phyloP scores from a whole-genome alignment of 2,888 invertebrate genomes.

The Heteromurus nitidus region DNA sequence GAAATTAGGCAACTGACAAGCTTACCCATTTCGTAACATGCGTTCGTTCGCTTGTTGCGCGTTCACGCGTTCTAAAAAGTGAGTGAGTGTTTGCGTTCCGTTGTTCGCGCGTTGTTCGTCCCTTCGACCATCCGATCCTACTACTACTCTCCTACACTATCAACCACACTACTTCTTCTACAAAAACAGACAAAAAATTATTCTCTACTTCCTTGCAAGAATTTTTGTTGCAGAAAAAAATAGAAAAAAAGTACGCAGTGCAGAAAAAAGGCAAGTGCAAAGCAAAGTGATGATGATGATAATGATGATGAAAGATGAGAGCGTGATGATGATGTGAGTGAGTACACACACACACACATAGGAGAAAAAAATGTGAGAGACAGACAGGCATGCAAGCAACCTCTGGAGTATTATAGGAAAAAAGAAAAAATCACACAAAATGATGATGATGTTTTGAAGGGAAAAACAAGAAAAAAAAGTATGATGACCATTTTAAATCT shows the following conservation, averaged over 20 bases:
- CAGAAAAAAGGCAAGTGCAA: background rate
- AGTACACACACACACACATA: background rate
- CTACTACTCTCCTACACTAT: conserved; percentile 27
- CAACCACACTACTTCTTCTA: conserved; percentile 30
- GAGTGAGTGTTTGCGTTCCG: conserved; percentile 50
- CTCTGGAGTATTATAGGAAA: conserved; percentile 55
- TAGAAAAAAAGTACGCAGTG: background rate
- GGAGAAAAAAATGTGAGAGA: no score
- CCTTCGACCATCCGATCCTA: conserved; percentile 30
- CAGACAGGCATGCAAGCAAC: conserved; percentile 23
- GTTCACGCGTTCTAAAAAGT: conserved; percentile 44
- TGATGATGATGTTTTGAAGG: no score
- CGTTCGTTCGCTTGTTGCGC: conserved; percentile 60
- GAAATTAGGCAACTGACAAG: conserved; percentile 68
- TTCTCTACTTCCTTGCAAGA: conserved; percentile 23
- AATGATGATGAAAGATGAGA: background rate
- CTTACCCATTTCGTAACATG: conserved; percentile 67
- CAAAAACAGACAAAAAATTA: no score
- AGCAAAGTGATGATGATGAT: background rate
- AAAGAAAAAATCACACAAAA: no score
- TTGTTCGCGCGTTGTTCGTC: conserved; percentile 24
- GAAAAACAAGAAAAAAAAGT: background rate
- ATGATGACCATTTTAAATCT: background rate
- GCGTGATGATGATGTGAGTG: background rate
- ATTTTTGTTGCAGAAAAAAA: conserved; percentile 17